A percentile compares a stretch with the other conserved stretches of the same genome.
phyloP scores from a whole-genome alignment of 30 jellyfish, hydroid and myxozoan genomes.

The Mastigias papua region DNA sequence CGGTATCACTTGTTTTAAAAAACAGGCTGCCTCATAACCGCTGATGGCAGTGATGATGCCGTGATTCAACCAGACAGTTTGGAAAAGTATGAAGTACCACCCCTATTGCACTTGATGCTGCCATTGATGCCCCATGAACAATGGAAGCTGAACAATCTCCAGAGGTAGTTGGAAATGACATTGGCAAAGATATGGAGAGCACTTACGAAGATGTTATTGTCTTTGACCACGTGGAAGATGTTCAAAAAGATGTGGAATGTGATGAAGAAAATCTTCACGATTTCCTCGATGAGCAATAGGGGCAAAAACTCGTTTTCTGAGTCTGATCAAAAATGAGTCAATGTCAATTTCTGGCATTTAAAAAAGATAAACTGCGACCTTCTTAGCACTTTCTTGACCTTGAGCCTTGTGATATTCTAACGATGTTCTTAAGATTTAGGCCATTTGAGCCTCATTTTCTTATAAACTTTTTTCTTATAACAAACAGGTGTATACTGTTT shows the following conservation, averaged over 20 bases:
- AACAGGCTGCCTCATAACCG: conserved; percentile 59
- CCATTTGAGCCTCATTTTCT: too few species aligned
- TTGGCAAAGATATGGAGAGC: background rate
- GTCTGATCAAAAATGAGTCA: too few species aligned
- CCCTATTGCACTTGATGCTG: background rate
- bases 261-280: background rate
- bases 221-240: conserved; percentile 3
- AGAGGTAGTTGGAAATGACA: background rate
- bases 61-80: conserved; percentile 40
- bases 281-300: too few species aligned
- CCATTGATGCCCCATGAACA: background rate
- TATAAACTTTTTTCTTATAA: too few species aligned
- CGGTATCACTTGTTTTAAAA: background rate
- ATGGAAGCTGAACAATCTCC: background rate
- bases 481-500: too few species aligned
- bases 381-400: too few species aligned
- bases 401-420: too few species aligned
- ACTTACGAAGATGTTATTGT: background rate
- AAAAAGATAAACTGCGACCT: too few species aligned
- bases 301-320: too few species aligned
- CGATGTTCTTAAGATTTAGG: too few species aligned
- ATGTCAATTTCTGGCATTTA: too few species aligned
- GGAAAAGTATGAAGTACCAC: background rate
- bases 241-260: background rate
- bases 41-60: conserved; percentile 29